Base-by-base conservation (phyloP, 2,888 invertebrate genomes). In the Mesorhabditis spiculigera region DNA sequence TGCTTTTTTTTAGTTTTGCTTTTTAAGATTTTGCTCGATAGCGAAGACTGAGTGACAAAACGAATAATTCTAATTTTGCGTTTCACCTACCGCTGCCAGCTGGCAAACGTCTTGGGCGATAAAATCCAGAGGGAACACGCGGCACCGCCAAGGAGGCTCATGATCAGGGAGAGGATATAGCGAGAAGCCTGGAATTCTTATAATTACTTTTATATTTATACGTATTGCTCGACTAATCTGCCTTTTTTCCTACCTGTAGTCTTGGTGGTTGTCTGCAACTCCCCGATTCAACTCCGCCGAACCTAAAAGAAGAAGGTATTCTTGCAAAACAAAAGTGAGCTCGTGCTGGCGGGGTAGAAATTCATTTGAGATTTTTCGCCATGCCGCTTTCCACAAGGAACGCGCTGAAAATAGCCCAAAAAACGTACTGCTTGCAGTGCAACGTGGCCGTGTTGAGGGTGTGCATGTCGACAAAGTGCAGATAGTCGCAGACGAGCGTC, bases 81-180 rank as follows among this genome's bases (percentile, higher is more conserved):
- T 58, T 58, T 3, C 41, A 10, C 63, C 16, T 13, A 63, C 63
- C 70, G 65, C 74, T 76, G 74, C 78, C 78, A 80, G 0, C 76
- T 72, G 61, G 68, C 44, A 84, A 95, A 90, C 1, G 97, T 97
- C 89, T 98, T 97, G 63, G 93, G 92, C 42, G 95, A 95, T 92
- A 95, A 94, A 72, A 97, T 92, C 96, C 96, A 97, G 81, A 96
- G 93, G 85, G 94, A 93, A 67, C 94, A 94, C 5, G 95, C 94
- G 71, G 96, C 93, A 3, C 97, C 97, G 67, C 95, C 95, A 78
- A 95, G 92, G 90, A 98, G 93, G 71, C 93, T 93, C 92, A 95
- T 95, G 74, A 95, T 89, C 74, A 91, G 86, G 77, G 90, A 89
- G 66, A 90, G 87, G 70, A 91, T 88, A 66, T 89, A 89, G 4